Percentiles rank a stretch among this genome's conserved stretches.
Conservation (phyloP, 2,797 vertebrate species). For the Florisuga fusca region DNA sequence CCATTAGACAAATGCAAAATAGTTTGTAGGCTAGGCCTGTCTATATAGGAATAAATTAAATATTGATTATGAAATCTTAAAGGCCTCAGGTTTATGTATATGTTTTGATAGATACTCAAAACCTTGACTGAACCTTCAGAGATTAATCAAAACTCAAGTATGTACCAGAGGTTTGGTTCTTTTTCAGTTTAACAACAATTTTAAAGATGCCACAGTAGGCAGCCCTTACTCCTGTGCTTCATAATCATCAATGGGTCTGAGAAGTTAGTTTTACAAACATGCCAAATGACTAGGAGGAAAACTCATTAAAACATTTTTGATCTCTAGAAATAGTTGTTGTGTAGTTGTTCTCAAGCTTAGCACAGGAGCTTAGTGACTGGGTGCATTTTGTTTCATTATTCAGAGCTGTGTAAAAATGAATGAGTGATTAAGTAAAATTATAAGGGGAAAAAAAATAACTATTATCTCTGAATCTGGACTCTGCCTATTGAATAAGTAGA, state of each 20-base stretch:
- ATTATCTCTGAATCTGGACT: not conserved
- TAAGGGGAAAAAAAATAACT: not conserved
- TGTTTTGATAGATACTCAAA: not conserved
- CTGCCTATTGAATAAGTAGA: not conserved
- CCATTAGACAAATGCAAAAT: constrained; percentile 2
- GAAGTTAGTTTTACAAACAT: not conserved
- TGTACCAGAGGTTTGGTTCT: not conserved
- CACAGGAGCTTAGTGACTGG: not conserved
- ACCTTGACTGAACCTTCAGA: not conserved
- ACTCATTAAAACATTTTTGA: not conserved
- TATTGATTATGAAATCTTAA: constrained; percentile 26
- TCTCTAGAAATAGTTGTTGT: not conserved
- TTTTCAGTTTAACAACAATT: not conserved
- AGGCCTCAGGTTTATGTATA: not conserved
- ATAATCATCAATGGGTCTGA: rapidly evolving
- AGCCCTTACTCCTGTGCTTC: not conserved
- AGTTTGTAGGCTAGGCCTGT: not conserved
- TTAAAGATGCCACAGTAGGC: not conserved
- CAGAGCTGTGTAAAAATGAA: not conserved
- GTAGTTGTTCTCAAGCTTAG: not conserved
- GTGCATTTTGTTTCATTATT: not conserved
- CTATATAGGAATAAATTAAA: constrained; percentile 27
- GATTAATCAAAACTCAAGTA: not conserved
- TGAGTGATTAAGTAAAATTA: not conserved
- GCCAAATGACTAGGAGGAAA: not conserved